Evolutionary conservation across 1,140 invertebrate genomes (phyloP), one percentile per base, ranked within the genome.

Genomic region (Monochamus saltuarius): DNA sequence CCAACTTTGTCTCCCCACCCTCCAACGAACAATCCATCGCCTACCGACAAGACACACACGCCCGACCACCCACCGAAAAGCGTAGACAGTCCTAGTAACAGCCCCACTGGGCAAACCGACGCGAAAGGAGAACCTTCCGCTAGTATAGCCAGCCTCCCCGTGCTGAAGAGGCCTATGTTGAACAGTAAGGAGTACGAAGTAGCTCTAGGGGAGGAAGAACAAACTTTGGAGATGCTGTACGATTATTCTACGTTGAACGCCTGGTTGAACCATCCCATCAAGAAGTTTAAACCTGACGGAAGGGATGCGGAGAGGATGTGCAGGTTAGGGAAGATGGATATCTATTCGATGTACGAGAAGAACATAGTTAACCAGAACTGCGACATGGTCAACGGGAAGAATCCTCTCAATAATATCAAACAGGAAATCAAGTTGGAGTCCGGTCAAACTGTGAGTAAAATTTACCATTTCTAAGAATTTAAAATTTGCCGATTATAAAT

Each of bases 251-350:
- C 85, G 55, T 83, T 94, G 55, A 85, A 92, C 75, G 88, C 87
- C 14, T 96, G 92, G 92, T 80, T 94, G 56, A 88, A 93, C 76
- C 89, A 93, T 81, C 91, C 92, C 0, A 90, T 94, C 35, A 95
- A 95, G 76, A 85, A 87, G 67, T 89, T 91, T 74, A 92, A 86
- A 73, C 75, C 77, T 17, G 82, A 82, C 57, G 72, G 75, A 55
- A 73, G 66, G 61, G 71, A 72, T 47, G 70, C 62, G 62, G 51
- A 64, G 56, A 68, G 69, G 51, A 50, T 60, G 14, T 62, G 64
- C 29, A 65, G 61, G 47, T 46, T 61, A 59, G 60, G 37, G 43
- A 68, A 62, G 65, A 59, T 57, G 53, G 84, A 85, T 73, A 75
- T 85, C 51, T 87, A 86, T 73, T 81, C 82, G 34, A 79, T 83